Conservation (phyloP, 2,797 vertebrate species). For the Enteromius paludinosus region DNA sequence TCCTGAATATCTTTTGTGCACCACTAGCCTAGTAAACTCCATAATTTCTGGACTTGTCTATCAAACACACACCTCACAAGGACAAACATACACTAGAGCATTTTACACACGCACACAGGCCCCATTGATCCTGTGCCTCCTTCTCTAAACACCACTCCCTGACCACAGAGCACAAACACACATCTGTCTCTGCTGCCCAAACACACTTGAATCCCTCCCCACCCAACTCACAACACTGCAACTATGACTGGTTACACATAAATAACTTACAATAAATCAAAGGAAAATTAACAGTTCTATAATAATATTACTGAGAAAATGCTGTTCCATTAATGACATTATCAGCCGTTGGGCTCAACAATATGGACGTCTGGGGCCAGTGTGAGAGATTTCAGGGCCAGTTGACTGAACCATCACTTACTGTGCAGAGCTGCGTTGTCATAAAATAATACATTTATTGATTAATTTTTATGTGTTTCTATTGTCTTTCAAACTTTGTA, state of each 20-base stretch:
- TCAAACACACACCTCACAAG: neutral
- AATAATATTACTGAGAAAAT: neutral
- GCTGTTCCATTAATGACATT: neutral
- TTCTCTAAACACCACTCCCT: constrained; percentile 41
- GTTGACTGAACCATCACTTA: neutral
- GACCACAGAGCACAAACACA: constrained; percentile 43
- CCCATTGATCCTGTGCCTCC: constrained; percentile 36
- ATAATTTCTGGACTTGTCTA: neutral
- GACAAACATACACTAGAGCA: constrained; percentile 4
- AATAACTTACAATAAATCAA: neutral
- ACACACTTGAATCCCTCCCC: constrained; percentile 9
- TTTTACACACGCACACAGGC: constrained; percentile 39
- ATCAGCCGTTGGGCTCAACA: neutral
- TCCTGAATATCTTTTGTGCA: constrained; percentile 18
- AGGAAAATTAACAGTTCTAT: neutral
- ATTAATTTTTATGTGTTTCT: neutral
- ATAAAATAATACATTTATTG: neutral
- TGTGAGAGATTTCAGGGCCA: neutral
- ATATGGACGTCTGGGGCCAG: neutral
- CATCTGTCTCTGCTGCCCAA: constrained; percentile 29
- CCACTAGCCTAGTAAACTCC: neutral
- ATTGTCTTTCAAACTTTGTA: neutral
- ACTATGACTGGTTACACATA: constrained; percentile 31
- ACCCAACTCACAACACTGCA: neutral
- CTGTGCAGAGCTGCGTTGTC: neutral